phyloP scores from a whole-genome alignment of 2,888 invertebrate species.

The Cepaea hortensis region DNA sequence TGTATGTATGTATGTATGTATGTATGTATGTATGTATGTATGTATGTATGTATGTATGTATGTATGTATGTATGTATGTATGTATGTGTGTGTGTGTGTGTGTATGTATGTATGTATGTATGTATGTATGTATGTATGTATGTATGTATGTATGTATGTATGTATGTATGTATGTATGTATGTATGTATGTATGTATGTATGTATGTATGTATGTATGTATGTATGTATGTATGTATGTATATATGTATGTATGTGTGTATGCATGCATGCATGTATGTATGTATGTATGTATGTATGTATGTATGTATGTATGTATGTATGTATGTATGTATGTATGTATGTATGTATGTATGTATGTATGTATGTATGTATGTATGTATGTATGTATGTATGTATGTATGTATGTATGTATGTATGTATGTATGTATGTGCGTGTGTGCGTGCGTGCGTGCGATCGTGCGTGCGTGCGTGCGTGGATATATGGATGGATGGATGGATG shows the following conservation, averaged over 20 bases:
- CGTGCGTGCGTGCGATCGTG: too few relatives aligned
- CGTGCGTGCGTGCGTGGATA: too few relatives aligned
- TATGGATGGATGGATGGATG: too few relatives aligned
- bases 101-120: slow-evolving; percentile 7
- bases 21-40: slow-evolving; percentile 11
- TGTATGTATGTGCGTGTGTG: too few relatives aligned
- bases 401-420: too few relatives aligned
- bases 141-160: slow-evolving; percentile 13
- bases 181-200: not conserved
- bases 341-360: too few relatives aligned
- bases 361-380: too few relatives aligned
- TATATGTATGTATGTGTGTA: not conserved
- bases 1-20: slow-evolving; percentile 17
- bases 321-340: too few relatives aligned
- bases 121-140: slow-evolving; percentile 28
- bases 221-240: not conserved
- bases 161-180: slow-evolving; percentile 16
- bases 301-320: too few relatives aligned
- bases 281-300: too few relatives aligned
- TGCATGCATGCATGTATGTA: too few relatives aligned
- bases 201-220: not conserved
- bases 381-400: too few relatives aligned
- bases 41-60: not conserved
- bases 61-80: not conserved
- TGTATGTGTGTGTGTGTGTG: not conserved